A percentile compares a stretch with the other conserved stretches of the same genome.
These are phyloP conservation scores for Maconellicoccus hirsutus DNA, from an alignment of 1,140 invertebrate genomes.

Conservation along the genomic window DNA sequence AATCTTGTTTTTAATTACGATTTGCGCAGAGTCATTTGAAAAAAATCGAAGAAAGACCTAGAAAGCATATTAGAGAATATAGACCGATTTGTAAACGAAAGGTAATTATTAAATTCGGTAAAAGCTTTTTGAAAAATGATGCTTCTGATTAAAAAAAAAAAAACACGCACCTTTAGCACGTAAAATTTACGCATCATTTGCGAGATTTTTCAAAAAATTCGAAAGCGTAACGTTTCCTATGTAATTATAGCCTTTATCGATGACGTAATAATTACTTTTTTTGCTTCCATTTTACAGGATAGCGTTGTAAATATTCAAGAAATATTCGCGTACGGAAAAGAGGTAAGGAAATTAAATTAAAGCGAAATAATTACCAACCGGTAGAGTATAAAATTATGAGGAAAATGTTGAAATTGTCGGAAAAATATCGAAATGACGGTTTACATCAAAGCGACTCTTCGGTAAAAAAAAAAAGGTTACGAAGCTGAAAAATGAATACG, in stretches of 20 bases:
- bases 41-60: slow-evolving; percentile 63
- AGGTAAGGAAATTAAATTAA: slow-evolving; percentile 12
- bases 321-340: slow-evolving; percentile 37
- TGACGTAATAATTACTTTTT: neutral
- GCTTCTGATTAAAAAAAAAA: neutral
- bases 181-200: neutral
- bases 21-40: slow-evolving; percentile 64
- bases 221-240: neutral
- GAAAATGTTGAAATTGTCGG: too few species aligned
- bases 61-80: slow-evolving; percentile 37
- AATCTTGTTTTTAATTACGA: neutral
- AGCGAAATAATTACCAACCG: neutral
- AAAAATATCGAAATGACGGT: too few species aligned
- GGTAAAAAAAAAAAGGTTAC: neutral
- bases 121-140: neutral
- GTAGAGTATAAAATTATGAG: too few species aligned
- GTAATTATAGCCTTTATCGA: too few species aligned
- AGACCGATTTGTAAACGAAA: slow-evolving; percentile 54
- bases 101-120: slow-evolving; percentile 34
- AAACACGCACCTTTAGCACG: neutral
- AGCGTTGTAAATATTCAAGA: slow-evolving; percentile 58
- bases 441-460: neutral
- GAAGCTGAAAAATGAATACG: neutral
- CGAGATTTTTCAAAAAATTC: neutral
- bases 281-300: slow-evolving; percentile 37